Conservation (phyloP, 2,797 vertebrate species). For the Argentina silus region DNA sequence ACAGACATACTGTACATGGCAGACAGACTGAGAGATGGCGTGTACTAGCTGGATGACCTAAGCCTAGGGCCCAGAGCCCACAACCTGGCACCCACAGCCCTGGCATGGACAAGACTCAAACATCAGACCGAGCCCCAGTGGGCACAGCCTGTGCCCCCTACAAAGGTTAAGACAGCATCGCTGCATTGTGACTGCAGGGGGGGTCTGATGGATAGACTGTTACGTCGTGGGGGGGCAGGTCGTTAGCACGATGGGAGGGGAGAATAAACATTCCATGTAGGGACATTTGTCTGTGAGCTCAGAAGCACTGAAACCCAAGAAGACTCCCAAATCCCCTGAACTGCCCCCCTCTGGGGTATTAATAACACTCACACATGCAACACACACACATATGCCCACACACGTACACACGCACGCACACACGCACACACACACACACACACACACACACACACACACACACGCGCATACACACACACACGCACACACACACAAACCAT, state of each 20-base stretch:
- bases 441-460: constrained; percentile 41
- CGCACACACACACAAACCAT: constrained; percentile 17
- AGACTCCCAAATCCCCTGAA: constrained; percentile 69
- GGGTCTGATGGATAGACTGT: constrained; percentile 44
- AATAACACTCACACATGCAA: constrained; percentile 66
- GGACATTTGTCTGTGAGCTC: constrained; percentile 75
- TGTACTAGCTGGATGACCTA: too few species aligned
- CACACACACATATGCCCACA: constrained; percentile 36
- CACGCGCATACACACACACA: constrained; percentile 45
- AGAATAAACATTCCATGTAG: constrained; percentile 73
- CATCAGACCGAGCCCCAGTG: not conserved
- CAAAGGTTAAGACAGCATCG: constrained; percentile 41
- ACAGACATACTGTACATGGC: too few species aligned
- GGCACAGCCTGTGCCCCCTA: not conserved
- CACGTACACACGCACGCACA: constrained; percentile 10
- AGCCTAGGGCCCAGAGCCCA: too few species aligned
- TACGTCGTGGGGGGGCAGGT: constrained; percentile 45
- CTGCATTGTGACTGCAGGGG: constrained; percentile 23
- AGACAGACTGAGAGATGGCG: too few species aligned
- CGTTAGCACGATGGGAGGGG: constrained; percentile 56
- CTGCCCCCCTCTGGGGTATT: constrained; percentile 70
- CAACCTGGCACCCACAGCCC: not conserved
- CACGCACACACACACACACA: constrained; percentile 16
- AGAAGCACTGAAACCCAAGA: constrained; percentile 74
- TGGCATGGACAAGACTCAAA: constrained; percentile 63